Evolutionary conservation across 2,797 vertebrate genomes (phyloP).

Genomic region (Erpetoichthys calabaricus): DNA sequence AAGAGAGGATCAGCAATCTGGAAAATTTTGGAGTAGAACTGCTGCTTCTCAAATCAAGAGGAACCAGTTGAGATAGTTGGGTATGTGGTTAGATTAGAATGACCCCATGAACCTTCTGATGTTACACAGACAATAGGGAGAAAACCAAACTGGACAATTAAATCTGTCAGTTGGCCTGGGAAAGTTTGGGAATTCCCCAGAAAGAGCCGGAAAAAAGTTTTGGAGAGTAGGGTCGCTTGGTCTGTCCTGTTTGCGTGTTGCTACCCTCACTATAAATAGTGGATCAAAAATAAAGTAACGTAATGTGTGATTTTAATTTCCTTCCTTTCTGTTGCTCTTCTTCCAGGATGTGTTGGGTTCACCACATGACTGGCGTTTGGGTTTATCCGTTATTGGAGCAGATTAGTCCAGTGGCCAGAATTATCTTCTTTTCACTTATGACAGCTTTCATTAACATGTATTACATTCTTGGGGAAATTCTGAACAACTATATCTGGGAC

Average conservation of each 20-base stretch:
- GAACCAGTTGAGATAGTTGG: background rate
- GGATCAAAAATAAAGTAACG: background rate
- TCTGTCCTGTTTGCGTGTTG: too few relatives aligned
- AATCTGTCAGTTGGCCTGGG: too few relatives aligned
- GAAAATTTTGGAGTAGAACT: too few relatives aligned
- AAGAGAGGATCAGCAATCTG: too few relatives aligned
- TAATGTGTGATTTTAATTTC: background rate
- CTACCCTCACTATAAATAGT: background rate
- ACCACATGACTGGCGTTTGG: constrained; percentile 90
- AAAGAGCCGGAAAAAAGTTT: too few relatives aligned
- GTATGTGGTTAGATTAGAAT: constrained; percentile 20
- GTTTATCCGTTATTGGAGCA: constrained; percentile 85
- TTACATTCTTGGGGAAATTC: constrained; percentile 80
- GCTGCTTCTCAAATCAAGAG: too few relatives aligned
- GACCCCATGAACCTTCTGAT: constrained; percentile 22
- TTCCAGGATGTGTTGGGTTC: constrained; percentile 87
- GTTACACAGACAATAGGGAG: constrained; percentile 10
- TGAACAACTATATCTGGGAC: constrained; percentile 94
- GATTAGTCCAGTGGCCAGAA: constrained; percentile 60
- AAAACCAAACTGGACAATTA: background rate
- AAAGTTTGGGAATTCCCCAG: too few relatives aligned
- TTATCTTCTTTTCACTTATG: constrained; percentile 65
- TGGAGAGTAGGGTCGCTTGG: too few relatives aligned
- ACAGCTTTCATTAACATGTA: constrained; percentile 59
- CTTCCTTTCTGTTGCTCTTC: constrained; percentile 8